Conservation (phyloP, 2,113 vertebrate genomes). For the Helogale parvula region DNA sequence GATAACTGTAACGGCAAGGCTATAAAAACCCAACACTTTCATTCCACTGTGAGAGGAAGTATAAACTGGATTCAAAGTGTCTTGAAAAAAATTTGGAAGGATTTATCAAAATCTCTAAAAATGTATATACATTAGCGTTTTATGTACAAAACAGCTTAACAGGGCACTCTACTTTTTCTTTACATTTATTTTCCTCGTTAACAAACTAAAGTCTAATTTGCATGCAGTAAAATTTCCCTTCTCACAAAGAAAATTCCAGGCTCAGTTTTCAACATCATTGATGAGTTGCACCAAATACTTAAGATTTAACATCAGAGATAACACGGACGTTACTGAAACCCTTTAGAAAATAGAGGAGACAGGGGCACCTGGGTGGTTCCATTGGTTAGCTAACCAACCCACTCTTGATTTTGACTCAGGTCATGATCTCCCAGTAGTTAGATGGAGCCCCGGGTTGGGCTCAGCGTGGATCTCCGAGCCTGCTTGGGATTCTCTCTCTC, state of each 20-base stretch:
- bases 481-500: too few species aligned
- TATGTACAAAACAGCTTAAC: background rate
- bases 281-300: background rate
- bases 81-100: background rate
- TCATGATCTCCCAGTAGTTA: too few species aligned
- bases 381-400: too few species aligned
- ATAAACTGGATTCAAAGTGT: background rate
- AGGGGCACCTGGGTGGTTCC: too few species aligned
- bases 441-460: too few species aligned
- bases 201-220: background rate
- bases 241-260: background rate
- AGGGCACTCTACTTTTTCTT: background rate
- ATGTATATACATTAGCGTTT: background rate
- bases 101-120: constrained; percentile 21
- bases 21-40: background rate
- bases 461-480: too few species aligned
- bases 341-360: background rate
- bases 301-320: too few species aligned
- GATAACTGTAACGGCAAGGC: background rate
- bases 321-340: background rate
- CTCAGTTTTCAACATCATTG: background rate
- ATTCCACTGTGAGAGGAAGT: background rate
- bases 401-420: too few species aligned
- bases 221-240: background rate
- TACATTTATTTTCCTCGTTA: background rate